A percentile compares a stretch with the other conserved stretches of the same genome.
Conservation (phyloP, 2,113 vertebrate genomes). For the Pachypanchax playfairii region DNA sequence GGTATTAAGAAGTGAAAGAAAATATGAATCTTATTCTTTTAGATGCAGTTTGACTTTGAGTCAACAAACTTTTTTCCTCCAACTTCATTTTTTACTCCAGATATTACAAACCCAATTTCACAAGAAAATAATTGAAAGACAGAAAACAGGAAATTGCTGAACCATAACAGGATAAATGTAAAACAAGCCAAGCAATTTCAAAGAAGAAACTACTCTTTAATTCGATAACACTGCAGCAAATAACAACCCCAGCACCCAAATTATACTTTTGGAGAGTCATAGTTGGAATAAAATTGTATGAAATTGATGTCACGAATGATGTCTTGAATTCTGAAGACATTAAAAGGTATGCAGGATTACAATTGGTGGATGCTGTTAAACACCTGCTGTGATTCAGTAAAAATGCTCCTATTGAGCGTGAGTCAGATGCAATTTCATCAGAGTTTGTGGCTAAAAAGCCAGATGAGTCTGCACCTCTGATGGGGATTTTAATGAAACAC, state of each 20-base stretch:
- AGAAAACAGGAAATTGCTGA: background rate
- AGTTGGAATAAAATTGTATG: background rate
- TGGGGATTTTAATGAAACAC: conserved; percentile 39
- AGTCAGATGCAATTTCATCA: conserved; percentile 4
- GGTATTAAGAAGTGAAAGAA: too few relatives aligned
- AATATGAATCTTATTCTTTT: too few relatives aligned
- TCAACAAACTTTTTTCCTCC: too few relatives aligned
- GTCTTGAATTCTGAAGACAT: background rate
- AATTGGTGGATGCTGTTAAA: background rate
- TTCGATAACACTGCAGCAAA: background rate
- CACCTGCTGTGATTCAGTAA: background rate
- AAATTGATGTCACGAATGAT: background rate
- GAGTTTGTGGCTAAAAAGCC: background rate
- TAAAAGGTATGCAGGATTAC: background rate
- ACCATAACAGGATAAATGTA: background rate
- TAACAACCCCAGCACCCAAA: background rate
- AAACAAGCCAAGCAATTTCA: background rate
- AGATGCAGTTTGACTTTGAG: too few relatives aligned
- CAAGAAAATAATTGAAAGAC: background rate
- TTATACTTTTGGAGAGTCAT: background rate
- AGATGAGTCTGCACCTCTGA: conserved; percentile 25
- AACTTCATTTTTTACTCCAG: background rate
- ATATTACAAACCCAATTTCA: background rate
- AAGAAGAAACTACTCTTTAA: background rate
- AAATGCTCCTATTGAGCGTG: background rate